Conservation (phyloP, 2,888 invertebrate species). For the Watsonalla cultraria region DNA sequence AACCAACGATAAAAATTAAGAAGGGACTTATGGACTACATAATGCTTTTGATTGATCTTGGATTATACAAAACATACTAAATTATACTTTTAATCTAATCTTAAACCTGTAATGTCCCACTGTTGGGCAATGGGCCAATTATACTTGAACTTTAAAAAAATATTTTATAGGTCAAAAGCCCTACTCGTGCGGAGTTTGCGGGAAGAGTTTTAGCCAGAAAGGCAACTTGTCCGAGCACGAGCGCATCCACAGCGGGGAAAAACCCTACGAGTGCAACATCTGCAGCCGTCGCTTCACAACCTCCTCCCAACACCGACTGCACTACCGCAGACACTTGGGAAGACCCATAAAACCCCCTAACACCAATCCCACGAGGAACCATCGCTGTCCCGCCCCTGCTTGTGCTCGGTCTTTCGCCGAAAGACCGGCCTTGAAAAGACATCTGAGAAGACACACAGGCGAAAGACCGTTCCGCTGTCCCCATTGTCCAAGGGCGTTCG, state of each 20-base stretch:
- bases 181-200: constrained; percentile 82
- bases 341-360: no score
- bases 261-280: constrained; percentile 84
- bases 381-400: neutral
- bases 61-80: no score
- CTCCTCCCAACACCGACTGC: constrained; percentile 84
- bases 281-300: constrained; percentile 86
- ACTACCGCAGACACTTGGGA: constrained; percentile 71
- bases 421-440: constrained; percentile 82
- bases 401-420: constrained; percentile 71
- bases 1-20: no score
- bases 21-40: no score
- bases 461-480: constrained; percentile 84
- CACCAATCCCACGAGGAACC: neutral
- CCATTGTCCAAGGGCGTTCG: constrained; percentile 85
- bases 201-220: constrained; percentile 86
- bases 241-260: constrained; percentile 88
- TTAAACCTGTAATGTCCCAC: no score
- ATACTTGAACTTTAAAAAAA: neutral
- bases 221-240: constrained; percentile 88
- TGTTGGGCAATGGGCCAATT: no score
- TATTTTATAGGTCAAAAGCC: constrained; percentile 77
- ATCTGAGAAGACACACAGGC: constrained; percentile 81
- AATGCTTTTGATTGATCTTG: no score
- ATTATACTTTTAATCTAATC: no score